Evolutionary conservation across 2,113 vertebrate species (phyloP).

Genomic region (Cyanistes caeruleus): DNA sequence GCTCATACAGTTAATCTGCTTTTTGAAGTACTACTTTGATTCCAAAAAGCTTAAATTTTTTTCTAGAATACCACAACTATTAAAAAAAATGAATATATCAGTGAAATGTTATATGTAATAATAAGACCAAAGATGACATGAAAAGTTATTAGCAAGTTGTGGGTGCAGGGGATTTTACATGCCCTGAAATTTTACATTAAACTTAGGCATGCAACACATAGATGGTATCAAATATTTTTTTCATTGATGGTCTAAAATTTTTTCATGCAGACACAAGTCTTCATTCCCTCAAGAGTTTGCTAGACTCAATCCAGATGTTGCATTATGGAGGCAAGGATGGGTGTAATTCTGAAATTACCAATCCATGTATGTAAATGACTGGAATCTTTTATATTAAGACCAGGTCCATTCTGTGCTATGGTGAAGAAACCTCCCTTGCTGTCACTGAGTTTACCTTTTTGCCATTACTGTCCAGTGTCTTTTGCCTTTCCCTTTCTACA

Average conservation of each 20-base stretch:
- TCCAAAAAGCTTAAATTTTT: not conserved
- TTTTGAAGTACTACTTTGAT: not conserved
- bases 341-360: not conserved
- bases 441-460: not conserved
- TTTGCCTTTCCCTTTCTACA: not conserved
- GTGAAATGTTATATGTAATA: not conserved
- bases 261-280: not conserved
- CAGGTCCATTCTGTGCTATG: not conserved
- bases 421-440: not conserved
- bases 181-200: not conserved
- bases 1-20: not conserved
- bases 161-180: not conserved
- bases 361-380: fast-evolving
- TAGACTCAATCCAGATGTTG: not conserved
- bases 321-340: not conserved
- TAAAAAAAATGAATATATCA: not conserved
- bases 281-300: not conserved
- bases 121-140: not conserved
- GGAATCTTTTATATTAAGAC: not conserved
- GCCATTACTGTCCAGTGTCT: not conserved
- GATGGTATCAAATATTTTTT: not conserved
- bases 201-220: not conserved
- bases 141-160: not conserved
- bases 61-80: not conserved
- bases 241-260: not conserved